Evolutionary conservation across 2,797 vertebrate species (phyloP).

Genomic region (Balearica regulorum): DNA sequence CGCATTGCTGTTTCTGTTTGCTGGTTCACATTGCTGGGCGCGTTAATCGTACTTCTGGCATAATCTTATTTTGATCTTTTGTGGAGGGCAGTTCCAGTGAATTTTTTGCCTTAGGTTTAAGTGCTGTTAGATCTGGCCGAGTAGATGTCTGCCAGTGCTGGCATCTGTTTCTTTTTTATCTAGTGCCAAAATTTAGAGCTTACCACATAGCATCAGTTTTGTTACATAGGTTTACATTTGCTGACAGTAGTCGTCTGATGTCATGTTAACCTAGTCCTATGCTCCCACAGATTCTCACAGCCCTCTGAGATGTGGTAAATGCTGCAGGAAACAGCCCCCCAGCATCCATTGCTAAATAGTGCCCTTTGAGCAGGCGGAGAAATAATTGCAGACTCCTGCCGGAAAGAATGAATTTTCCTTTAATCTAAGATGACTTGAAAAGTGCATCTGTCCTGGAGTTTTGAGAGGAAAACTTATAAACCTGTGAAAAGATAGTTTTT

Average conservation of each 20-base stretch:
- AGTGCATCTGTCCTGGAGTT: background rate
- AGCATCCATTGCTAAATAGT: background rate
- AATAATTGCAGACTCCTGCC: background rate
- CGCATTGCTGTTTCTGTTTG: background rate
- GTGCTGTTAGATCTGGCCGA: constrained; percentile 39
- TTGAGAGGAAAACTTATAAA: background rate
- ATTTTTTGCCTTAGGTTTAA: constrained; percentile 43
- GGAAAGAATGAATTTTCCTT: background rate
- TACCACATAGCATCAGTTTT: background rate
- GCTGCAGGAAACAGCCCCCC: background rate
- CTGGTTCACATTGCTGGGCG: background rate
- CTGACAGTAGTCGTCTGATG: background rate
- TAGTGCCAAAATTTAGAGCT: constrained; percentile 12
- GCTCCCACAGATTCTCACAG: constrained; percentile 40
- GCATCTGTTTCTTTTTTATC: constrained; percentile 24
- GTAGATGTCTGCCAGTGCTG: constrained; percentile 34
- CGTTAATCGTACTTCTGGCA: constrained; percentile 26
- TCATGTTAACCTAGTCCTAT: background rate
- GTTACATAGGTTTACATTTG: constrained; percentile 11
- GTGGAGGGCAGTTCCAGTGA: constrained; percentile 4
- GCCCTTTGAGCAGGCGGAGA: background rate
- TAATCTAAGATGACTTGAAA: background rate
- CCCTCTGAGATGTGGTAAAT: background rate
- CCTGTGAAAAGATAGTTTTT: background rate
- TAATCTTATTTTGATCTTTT: constrained; percentile 57